Conservation (phyloP, 2,113 vertebrate species). For the Buteo buteo region DNA sequence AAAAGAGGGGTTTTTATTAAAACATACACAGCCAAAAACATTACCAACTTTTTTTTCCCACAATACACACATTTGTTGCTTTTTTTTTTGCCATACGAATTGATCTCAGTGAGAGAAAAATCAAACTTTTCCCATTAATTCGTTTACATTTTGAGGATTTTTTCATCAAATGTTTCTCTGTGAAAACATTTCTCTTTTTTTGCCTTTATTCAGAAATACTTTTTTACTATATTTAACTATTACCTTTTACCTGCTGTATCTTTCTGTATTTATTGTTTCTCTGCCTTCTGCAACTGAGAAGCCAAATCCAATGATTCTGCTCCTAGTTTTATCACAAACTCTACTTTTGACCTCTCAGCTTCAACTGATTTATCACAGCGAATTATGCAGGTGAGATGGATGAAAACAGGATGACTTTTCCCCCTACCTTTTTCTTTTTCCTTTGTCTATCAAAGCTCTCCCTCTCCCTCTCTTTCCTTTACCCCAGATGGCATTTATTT, state of each 20-base stretch:
- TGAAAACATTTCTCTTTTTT: slow-evolving; percentile 41
- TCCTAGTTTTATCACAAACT: slow-evolving; percentile 71
- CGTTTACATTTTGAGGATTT: not conserved
- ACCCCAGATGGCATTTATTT: slow-evolving; percentile 65
- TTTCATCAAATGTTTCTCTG: slow-evolving; percentile 20
- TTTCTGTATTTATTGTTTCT: slow-evolving; percentile 52
- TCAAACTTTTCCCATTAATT: not conserved
- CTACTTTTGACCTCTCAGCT: slow-evolving; percentile 77
- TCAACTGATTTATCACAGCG: slow-evolving; percentile 81
- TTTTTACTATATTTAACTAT: slow-evolving; percentile 50
- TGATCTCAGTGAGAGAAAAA: not conserved
- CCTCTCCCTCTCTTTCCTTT: slow-evolving; percentile 9
- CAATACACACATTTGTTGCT: slow-evolving; percentile 5
- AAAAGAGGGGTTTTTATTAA: not conserved
- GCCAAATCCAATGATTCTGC: slow-evolving; percentile 64
- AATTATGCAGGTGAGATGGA: slow-evolving; percentile 80
- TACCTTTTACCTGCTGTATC: slow-evolving; percentile 59
- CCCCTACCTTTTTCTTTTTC: slow-evolving; percentile 43
- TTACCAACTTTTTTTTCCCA: slow-evolving; percentile 40
- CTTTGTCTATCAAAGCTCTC: slow-evolving; percentile 29
- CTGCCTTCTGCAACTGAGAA: slow-evolving; percentile 59
- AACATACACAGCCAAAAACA: slow-evolving; percentile 38
- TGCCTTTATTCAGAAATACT: slow-evolving; percentile 19
- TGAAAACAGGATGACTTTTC: slow-evolving; percentile 66
- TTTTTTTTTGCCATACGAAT: not conserved